These are phyloP conservation scores for Cecropterus lyciades DNA, from an alignment of 1,140 invertebrate species.

Conservation along the genomic window DNA sequence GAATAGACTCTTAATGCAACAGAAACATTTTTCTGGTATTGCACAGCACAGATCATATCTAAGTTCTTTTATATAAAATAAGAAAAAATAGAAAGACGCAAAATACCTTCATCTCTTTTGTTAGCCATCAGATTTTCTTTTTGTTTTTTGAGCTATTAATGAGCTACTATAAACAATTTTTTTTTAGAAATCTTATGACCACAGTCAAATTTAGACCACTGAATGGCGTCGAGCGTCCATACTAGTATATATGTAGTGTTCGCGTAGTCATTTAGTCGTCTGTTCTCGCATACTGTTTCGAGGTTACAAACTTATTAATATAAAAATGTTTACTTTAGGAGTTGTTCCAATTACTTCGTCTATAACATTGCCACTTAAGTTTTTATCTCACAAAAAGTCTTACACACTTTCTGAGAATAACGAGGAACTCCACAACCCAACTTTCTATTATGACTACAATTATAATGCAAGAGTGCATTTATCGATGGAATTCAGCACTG, in stretches of 20 bases:
- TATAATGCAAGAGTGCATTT: conserved; percentile 1
- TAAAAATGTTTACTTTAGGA: neutral
- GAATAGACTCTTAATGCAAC: neutral
- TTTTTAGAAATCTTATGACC: too few relatives aligned
- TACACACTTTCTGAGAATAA: conserved; percentile 49
- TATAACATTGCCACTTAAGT: conserved; percentile 19
- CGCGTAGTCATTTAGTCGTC: too few relatives aligned
- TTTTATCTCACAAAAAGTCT: conserved; percentile 36
- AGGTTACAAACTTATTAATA: neutral
- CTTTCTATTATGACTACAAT: conserved; percentile 7
- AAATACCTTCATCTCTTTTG: too few relatives aligned
- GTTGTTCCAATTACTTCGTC: neutral
- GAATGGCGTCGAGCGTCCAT: too few relatives aligned
- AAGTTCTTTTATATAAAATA: too few relatives aligned
- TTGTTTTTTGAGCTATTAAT: too few relatives aligned
- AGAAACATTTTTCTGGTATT: neutral
- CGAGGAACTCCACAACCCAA: conserved; percentile 29
- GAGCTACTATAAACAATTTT: too few relatives aligned
- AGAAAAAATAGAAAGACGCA: too few relatives aligned
- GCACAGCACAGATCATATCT: too few relatives aligned
- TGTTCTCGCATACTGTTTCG: neutral
- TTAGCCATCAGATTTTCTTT: too few relatives aligned
- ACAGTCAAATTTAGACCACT: too few relatives aligned
- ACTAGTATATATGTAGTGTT: too few relatives aligned
- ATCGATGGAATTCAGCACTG: neutral